Conservation (phyloP, 2,113 vertebrate species). For the Silurus asotus region DNA sequence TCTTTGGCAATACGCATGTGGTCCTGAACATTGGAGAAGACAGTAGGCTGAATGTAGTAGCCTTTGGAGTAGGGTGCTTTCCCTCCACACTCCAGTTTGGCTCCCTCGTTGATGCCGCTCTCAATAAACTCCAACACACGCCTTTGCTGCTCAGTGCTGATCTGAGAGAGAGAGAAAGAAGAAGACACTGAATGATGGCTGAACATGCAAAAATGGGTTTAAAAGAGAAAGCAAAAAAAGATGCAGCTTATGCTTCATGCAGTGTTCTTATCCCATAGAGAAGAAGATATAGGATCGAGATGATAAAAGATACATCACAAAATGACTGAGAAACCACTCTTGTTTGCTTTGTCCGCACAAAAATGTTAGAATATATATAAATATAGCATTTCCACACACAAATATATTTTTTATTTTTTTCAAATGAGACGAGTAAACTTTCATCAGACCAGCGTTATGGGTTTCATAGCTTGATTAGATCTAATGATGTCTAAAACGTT, state of each 20-base stretch:
- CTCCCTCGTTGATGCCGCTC: slow-evolving; percentile 91
- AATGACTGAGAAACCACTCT: not conserved
- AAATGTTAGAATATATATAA: not conserved
- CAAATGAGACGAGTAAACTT: too few species aligned
- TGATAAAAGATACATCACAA: not conserved
- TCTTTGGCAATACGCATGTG: slow-evolving; percentile 97
- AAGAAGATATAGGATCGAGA: not conserved
- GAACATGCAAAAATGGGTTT: not conserved
- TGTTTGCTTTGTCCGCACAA: not conserved
- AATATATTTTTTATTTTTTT: too few species aligned
- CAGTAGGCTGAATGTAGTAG: slow-evolving; percentile 97
- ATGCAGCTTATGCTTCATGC: not conserved
- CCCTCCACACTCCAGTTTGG: slow-evolving; percentile 95
- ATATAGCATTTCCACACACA: too few species aligned
- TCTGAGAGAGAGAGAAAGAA: slow-evolving; percentile 68
- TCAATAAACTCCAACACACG: slow-evolving; percentile 91
- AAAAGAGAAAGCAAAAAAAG: not conserved
- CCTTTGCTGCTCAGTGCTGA: slow-evolving; percentile 91
- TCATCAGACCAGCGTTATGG: not conserved
- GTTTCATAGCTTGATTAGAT: not conserved
- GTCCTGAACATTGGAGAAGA: slow-evolving; percentile 94
- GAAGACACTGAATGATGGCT: not conserved
- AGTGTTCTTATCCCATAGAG: not conserved
- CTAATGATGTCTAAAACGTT: not conserved
- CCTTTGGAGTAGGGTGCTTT: slow-evolving; percentile 88